Evolutionary conservation across 2,797 vertebrate genomes (phyloP).

Genomic region (Cossypha niveicapilla): DNA sequence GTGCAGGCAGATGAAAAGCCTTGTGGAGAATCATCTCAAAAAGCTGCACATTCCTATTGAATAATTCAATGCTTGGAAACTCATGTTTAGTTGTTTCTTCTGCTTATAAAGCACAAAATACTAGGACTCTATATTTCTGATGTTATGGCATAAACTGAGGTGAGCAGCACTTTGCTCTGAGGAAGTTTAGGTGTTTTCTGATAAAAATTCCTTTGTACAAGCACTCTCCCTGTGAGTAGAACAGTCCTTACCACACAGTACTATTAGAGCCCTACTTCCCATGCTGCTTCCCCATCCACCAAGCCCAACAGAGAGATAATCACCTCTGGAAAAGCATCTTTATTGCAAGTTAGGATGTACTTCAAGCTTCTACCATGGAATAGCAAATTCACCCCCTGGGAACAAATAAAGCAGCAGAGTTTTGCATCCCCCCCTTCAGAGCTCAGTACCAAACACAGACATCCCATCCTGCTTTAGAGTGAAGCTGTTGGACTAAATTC

Average conservation of each 20-base stretch:
- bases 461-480: not conserved
- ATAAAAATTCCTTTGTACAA: not conserved
- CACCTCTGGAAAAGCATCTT: not conserved
- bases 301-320: not conserved
- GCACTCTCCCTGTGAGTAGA: not conserved
- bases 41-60: not conserved
- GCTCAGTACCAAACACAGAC: not conserved
- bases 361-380: not conserved
- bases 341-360: not conserved
- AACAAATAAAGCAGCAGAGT: not conserved
- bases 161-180: not conserved
- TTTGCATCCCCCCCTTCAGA: not conserved
- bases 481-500: not conserved
- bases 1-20: not conserved
- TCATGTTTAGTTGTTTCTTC: not conserved
- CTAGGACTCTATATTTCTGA: not conserved
- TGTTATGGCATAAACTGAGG: not conserved
- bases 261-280: not conserved
- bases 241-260: not conserved
- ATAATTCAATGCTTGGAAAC: not conserved
- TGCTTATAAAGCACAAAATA: not conserved
- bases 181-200: not conserved
- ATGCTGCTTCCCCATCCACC: accelerated
- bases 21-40: not conserved
- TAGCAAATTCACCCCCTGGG: not conserved